These are phyloP conservation scores for Cygnus olor DNA, from an alignment of 2,797 vertebrate genomes.

Conservation along the genomic window DNA sequence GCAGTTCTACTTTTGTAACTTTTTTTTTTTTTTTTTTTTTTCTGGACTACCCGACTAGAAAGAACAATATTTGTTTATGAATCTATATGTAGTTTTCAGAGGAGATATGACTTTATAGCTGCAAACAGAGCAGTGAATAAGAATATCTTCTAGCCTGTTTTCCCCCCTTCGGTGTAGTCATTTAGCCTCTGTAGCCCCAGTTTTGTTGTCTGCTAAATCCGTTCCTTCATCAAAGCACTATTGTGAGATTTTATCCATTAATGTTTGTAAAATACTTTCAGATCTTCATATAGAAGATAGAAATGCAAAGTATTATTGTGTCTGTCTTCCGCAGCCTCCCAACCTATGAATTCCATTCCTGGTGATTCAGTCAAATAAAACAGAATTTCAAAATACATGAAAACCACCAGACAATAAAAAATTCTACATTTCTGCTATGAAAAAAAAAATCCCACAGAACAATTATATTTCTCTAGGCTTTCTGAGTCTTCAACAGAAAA, in stretches of 20 bases:
- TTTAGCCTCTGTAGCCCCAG: not conserved
- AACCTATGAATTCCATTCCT: conserved; percentile 1
- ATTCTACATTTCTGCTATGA: not conserved
- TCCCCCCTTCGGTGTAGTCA: not conserved
- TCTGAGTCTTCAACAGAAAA: conserved; percentile 14
- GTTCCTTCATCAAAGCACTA: not conserved
- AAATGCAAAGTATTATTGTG: not conserved
- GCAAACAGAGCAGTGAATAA: not conserved
- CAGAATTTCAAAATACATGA: not conserved
- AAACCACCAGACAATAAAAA: conserved; percentile 27
- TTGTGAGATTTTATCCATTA: not conserved
- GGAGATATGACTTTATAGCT: not conserved
- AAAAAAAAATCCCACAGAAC: conserved; percentile 37
- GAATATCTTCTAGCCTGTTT: not conserved
- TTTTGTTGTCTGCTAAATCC: not conserved
- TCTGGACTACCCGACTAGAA: not conserved
- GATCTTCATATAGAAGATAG: not conserved
- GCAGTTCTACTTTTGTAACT: not conserved
- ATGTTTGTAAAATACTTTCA: not conserved
- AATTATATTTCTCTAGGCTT: conserved; percentile 27
- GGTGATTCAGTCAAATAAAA: conserved; percentile 24
- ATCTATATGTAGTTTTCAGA: not conserved
- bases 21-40: conserved; percentile 10
- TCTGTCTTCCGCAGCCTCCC: not conserved
- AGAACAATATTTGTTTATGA: not conserved